phyloP scores from a whole-genome alignment of 2,888 invertebrate genomes.

The Torymus texanus region DNA sequence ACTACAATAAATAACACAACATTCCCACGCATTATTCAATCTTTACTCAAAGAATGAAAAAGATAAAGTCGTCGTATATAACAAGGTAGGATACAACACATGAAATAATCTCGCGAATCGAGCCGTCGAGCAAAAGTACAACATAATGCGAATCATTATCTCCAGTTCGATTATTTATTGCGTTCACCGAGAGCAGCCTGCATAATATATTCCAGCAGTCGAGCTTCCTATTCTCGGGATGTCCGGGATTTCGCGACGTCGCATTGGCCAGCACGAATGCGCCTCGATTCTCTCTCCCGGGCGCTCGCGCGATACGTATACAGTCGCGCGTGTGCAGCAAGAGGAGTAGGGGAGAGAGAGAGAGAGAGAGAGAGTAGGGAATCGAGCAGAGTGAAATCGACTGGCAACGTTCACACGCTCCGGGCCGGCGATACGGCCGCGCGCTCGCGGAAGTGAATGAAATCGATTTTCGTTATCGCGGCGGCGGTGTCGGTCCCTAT shows the following conservation, averaged over 20 bases:
- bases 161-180: neutral
- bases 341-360: neutral
- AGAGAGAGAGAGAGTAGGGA: neutral
- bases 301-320: neutral
- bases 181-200: neutral
- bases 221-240: slow-evolving; percentile 35
- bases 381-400: slow-evolving; percentile 57
- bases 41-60: no score
- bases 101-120: neutral
- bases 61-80: no score
- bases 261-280: neutral
- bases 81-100: neutral
- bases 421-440: slow-evolving; percentile 42
- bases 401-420: slow-evolving; percentile 62
- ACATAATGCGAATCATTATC: neutral
- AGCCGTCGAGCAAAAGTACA: no score
- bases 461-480: slow-evolving; percentile 71
- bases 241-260: slow-evolving; percentile 31
- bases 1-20: no score
- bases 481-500: neutral
- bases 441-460: slow-evolving; percentile 62
- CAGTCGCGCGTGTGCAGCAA: neutral
- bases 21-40: no score
- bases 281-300: no score
- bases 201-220: slow-evolving; percentile 24